Base-by-base conservation (phyloP, 2,113 vertebrate genomes). In the Microtus montanus region DNA sequence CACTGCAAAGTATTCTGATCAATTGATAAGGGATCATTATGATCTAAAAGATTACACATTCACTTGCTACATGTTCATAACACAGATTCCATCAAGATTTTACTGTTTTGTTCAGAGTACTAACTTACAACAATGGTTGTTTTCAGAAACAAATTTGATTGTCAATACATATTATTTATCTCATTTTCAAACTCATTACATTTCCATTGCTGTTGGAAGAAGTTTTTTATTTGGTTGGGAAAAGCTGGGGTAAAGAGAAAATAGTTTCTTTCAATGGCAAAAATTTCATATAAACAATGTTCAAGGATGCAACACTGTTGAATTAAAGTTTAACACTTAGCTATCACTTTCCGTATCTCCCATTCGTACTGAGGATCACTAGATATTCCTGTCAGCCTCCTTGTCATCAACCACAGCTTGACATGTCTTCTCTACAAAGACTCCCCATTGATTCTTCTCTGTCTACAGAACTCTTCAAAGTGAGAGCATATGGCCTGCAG, bases 141-240 rank as follows among this genome's bases (percentile, higher is more conserved):
- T 28, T n/a, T 86, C 33, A 77, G n/a, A 92, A 85, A 87, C 2
- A 33, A 92, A 82, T 19, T 66, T 91, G 63, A 86, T 52, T 91
- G 47, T 44, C 66, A 90, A 74, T 47, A 28, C 41, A 52, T 7
- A 70, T 41, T 54, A 74, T 77, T 87, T 78, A 1, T 73, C 9
- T 75, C 26, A 78, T 58, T 79, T 80, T 94, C 13, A 87, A 64
- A 93, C 41, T 33, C 93, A 2, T 41, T 68, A 52, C 1, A 77
- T 82, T 41, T 83, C 93, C 73, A 47, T 0, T 79, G 26, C 12
- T 49, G 49, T 20, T 17, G 87, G 12, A 64, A 91, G 9, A 41
- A 54, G 78, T 63, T 70, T 84, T 83, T 84, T 47, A 71, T 89
- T 22, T 83, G 41, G 54, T 26, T 47, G 54, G 41, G 24, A 89